These are phyloP conservation scores for Acanthornis magna DNA, from an alignment of 2,797 vertebrate species.

Conservation along the genomic window DNA sequence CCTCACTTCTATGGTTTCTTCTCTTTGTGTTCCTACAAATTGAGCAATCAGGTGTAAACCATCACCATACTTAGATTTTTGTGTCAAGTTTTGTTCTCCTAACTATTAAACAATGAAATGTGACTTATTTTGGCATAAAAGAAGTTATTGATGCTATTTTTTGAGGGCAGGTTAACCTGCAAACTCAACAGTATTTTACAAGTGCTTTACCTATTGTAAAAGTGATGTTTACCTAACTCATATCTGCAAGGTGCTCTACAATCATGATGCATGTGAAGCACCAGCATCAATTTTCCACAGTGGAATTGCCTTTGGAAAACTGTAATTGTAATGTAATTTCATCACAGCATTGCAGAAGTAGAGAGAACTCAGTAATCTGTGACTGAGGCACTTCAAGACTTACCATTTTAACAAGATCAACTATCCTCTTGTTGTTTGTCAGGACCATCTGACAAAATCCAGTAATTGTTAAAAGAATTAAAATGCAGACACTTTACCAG, in stretches of 20 bases:
- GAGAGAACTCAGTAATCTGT: neutral
- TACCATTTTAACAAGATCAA: neutral
- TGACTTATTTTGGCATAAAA: neutral
- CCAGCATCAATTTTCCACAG: neutral
- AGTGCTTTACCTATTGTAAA: neutral
- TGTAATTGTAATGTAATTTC: neutral
- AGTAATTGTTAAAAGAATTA: neutral
- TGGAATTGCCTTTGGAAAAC: neutral
- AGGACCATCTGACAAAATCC: neutral
- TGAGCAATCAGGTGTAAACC: neutral
- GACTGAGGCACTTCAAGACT: neutral
- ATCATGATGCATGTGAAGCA: neutral
- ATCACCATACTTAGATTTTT: neutral
- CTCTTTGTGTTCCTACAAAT: neutral
- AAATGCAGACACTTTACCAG: neutral
- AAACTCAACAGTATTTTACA: neutral
- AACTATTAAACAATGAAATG: neutral
- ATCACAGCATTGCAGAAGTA: neutral
- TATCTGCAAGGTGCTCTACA: neutral
- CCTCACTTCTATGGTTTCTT: neutral
- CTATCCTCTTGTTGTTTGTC: neutral
- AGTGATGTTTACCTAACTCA: neutral
- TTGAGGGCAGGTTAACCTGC: neutral
- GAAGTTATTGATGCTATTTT: neutral
- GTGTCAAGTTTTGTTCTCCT: neutral